Evolutionary conservation across 1,140 invertebrate species (phyloP), one percentile per base, ranked within the genome.

Genomic region (Drosophila funebris): DNA sequence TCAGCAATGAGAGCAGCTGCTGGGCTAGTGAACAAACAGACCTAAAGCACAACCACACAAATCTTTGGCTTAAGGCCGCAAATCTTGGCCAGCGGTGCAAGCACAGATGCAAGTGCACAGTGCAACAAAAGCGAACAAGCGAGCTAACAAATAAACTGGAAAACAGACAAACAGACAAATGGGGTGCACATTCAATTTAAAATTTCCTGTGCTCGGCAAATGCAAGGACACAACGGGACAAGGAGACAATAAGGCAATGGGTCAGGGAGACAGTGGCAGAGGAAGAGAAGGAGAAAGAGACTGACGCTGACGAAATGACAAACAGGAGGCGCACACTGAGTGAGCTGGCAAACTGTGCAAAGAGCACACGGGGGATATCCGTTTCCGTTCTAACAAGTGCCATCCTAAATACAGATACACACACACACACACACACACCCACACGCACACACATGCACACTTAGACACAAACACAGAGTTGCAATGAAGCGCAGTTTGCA

Each of bases 351-450:
- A 67, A 69, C 71, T 81, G 66, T 73, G 83, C 83, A 78, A 69
- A 78, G 83, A 87, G 84, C 78, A 71, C 83, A 88, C 71, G 69
- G 78, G 78, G 78, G 78, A 87, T 79, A 87, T 87, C 83, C 83
- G 83, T 73, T 87, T 87, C 83, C 83, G 83, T 53, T 67, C 44
- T 63, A 77, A 76, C 78, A 87, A 87, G 83, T 87, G 68, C 68
- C 63, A 58, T 58, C 68, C 67, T 36, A 27, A 48, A 56, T 46
- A 33, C 31, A 63, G 8, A n/a, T 6, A 37, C 8, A 46, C 63
- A 78, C n/a, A 50, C 22, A 56, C 43, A 64, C 31, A 36, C 11
- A 52, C 44, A 61, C 6, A 61, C 22, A 57, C n/a, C n/a, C n/a
- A n/a, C n/a, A n/a, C n/a, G n/a, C n/a, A n/a, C n/a, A n/a, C 16